A percentile compares a stretch with the other conserved stretches of the same genome.
Conservation (phyloP, 2,888 invertebrate genomes). For the Strigamia maritima region DNA sequence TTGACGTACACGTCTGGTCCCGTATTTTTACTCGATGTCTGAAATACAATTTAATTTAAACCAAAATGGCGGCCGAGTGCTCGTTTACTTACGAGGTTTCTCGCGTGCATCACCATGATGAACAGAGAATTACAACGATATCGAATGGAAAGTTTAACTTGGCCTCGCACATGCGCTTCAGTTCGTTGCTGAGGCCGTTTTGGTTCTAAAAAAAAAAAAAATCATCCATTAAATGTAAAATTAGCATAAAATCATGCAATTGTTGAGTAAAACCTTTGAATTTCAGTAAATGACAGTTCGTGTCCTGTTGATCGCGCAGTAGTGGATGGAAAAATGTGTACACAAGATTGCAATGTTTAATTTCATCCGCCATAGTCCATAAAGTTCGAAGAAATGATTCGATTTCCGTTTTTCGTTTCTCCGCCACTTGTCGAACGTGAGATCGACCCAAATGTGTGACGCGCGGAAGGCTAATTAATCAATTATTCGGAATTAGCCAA, state of each 20-base stretch:
- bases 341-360: conserved; percentile 86
- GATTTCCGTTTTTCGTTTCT: conserved; percentile 83
- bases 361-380: conserved; percentile 84
- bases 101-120: conserved; percentile 85
- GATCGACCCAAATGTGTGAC: conserved; percentile 66
- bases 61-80: not conserved
- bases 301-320: conserved; percentile 87
- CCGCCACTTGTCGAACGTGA: conserved; percentile 91
- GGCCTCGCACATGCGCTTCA: conserved; percentile 58
- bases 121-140: conserved; percentile 70
- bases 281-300: conserved; percentile 43
- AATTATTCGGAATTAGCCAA: conserved; percentile 42
- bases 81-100: conserved; percentile 65
- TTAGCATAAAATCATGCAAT: too few species aligned
- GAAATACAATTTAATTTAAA: not conserved
- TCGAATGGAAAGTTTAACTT: conserved; percentile 73
- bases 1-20: conserved; percentile 58
- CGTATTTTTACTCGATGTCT: conserved; percentile 60
- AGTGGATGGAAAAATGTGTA: conserved; percentile 99
- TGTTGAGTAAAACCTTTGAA: conserved; percentile 45
- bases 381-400: conserved; percentile 81
- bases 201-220: conserved; percentile 43
- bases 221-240: conserved; percentile 12
- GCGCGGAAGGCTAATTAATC: conserved; percentile 57
- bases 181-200: not conserved